Conservation (phyloP, 2,113 vertebrate species). For the Oryctolagus cuniculus region mOryCun1.1 NC_091432.1:156326001-156326500, state of each 20-base stretch:
- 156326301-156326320: neutral
- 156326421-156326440: neutral
- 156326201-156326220: neutral
- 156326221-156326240: neutral
- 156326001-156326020: neutral
- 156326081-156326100: neutral
- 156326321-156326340: neutral
- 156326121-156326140: neutral
- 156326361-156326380: neutral
- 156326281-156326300: neutral
- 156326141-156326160: slow-evolving; percentile 14
- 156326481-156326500: neutral
- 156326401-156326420: neutral
- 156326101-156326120: neutral
- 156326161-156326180: neutral
- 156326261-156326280: neutral
- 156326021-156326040: neutral
- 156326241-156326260: neutral
- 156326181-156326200: neutral
- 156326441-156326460: neutral
- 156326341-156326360: neutral
- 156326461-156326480: neutral
- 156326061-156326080: neutral
- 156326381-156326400: neutral
- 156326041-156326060: neutral